phyloP scores from a whole-genome alignment of 2,888 invertebrate genomes.

The Nemapogon koenigi region DNA sequence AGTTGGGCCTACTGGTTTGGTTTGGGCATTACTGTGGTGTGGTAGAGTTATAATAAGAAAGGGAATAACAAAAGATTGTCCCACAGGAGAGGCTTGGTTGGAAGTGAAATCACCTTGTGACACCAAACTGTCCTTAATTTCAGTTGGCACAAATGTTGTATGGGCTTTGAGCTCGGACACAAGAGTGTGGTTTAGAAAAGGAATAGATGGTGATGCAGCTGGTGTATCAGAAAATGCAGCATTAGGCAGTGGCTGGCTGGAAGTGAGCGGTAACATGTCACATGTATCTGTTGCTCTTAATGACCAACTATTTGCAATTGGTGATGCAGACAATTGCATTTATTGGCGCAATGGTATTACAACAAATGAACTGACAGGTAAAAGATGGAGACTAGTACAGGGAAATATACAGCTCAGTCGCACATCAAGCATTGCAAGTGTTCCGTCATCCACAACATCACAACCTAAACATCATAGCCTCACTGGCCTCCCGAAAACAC shows the following conservation, averaged over 20 bases:
- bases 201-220: conserved; percentile 71
- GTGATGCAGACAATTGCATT: conserved; percentile 79
- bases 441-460: conserved; percentile 65
- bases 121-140: conserved; percentile 75
- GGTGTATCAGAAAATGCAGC: conserved; percentile 79
- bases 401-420: conserved; percentile 84
- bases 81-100: conserved; percentile 77
- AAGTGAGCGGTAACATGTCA: conserved; percentile 86
- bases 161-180: conserved; percentile 86
- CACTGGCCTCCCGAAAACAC: conserved; percentile 46
- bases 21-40: conserved; percentile 87
- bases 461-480: conserved; percentile 75
- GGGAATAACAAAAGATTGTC: conserved; percentile 81
- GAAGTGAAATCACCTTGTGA: conserved; percentile 77
- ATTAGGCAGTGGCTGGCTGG: conserved; percentile 86
- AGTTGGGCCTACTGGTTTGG: conserved; percentile 84
- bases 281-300: conserved; percentile 84
- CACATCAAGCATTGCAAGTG: conserved; percentile 80
- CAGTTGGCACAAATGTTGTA: conserved; percentile 80
- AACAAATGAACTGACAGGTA: conserved; percentile 79
- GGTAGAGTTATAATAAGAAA: conserved; percentile 83
- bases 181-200: conserved; percentile 86
- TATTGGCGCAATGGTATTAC: conserved; percentile 83
- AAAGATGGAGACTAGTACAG: conserved; percentile 83
- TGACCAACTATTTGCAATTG: conserved; percentile 90